Base-by-base conservation (phyloP, 2,797 vertebrate species). In the Simalia tracyae region DNA sequence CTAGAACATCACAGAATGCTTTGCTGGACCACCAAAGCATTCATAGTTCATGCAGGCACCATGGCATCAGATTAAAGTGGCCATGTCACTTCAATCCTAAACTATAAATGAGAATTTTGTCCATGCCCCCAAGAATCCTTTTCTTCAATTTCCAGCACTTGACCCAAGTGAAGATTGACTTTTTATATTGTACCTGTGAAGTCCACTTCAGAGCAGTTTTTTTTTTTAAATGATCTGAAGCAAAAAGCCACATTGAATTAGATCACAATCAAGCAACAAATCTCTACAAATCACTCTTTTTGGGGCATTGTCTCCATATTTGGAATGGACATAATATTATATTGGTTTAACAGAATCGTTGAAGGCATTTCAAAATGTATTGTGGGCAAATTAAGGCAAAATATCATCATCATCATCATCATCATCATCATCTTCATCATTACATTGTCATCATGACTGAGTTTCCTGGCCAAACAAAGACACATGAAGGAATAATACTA, bases 391-490 rank as follows among this genome's bases (percentile, higher is more conserved):
- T 76, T 76, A 76, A 76, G 36, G 68, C 31, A 76, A 76, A 42
- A 76, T 7, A 60, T 60, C 59, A 1, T 60, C 59, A 4, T 19
- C 59, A 10, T 86, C 28, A 22, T 31, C 2, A 28, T 5, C 42
- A 26, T 31, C 15, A 85, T 87, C 46, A 19, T 68, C 46, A 56
- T 5, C 42, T 17, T 31, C 15, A 85, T 87, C 46, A 19, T 68
- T n/a, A 56, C 91, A 84, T 95, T 90, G 93, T 50, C 88, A 84
- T 86, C 36, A 12, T 46, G 76, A 60, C 28, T 90, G 84, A n/a
- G 63, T 1, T 2, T 54, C 6, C 14, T 91, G 24, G 81, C 54
- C 91, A 91, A 93, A 89, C 91, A 91, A 93, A 89, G 50, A 89
- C 4, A 46, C 24, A 56, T 1, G 6, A 1, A 28, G 7, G 90